Conservation (phyloP, 2,888 invertebrate species). For the Stratiomys singularior region DNA sequence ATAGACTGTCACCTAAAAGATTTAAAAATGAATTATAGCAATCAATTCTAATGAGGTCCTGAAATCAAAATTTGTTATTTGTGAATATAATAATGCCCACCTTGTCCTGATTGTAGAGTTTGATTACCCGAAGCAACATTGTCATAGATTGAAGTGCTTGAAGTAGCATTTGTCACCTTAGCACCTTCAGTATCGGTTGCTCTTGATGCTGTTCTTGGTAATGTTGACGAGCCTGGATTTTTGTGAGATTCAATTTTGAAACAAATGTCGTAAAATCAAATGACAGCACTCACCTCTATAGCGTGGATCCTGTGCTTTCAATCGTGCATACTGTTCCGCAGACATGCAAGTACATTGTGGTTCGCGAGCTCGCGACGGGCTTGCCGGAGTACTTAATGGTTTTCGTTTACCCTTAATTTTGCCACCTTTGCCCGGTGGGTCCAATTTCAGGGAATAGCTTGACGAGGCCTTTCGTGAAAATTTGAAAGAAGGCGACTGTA, state of each 20-base stretch:
- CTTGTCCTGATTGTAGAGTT: constrained; percentile 52
- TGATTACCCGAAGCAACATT: constrained; percentile 71
- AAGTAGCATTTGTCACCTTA: constrained; percentile 86
- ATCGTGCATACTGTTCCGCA: constrained; percentile 88
- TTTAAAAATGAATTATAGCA: not conserved
- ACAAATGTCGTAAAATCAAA: constrained; percentile 44
- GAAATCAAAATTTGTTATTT: not conserved
- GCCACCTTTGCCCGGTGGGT: constrained; percentile 87
- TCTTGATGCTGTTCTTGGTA: constrained; percentile 80
- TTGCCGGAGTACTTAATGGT: constrained; percentile 92
- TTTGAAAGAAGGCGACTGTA: constrained; percentile 97
- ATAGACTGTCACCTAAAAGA: constrained; percentile 65
- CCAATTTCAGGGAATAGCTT: constrained; percentile 94
- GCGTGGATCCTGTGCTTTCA: constrained; percentile 85
- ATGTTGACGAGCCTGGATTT: constrained; percentile 79
- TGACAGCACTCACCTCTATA: constrained; percentile 70
- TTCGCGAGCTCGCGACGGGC: constrained; percentile 85
- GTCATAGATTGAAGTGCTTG: constrained; percentile 88
- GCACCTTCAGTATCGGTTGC: constrained; percentile 75
- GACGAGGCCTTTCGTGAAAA: constrained; percentile 97
- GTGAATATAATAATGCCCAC: too few relatives aligned
- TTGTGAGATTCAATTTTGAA: too few relatives aligned
- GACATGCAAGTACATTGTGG: constrained; percentile 97
- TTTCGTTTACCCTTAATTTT: constrained; percentile 89
- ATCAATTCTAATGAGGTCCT: not conserved